phyloP scores from a whole-genome alignment of 92 coral and sea anemone species.

The Phenganax subtilis region DNA sequence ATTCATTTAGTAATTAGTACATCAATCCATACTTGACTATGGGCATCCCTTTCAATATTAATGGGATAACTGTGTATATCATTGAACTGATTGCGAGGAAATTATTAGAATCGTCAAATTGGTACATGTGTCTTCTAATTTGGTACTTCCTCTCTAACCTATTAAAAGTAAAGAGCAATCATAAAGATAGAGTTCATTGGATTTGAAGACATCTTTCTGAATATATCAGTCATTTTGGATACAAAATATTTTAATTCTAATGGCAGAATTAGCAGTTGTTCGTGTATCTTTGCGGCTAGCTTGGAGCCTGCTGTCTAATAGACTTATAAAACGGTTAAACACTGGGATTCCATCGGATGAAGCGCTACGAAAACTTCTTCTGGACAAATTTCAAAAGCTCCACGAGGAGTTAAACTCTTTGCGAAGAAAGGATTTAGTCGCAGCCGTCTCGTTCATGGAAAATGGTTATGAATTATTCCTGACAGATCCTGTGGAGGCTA shows the following conservation, averaged over 20 bases:
- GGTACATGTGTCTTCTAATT: too few relatives aligned
- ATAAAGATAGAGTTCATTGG: not conserved
- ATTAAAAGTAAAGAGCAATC: not conserved
- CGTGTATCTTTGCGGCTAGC: slow-evolving; percentile 81
- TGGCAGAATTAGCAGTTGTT: slow-evolving; percentile 93
- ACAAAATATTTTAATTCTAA: slow-evolving; percentile 7
- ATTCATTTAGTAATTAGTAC: too few relatives aligned
- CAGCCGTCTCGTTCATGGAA: slow-evolving; percentile 92
- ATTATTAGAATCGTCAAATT: too few relatives aligned
- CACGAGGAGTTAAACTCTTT: slow-evolving; percentile 78
- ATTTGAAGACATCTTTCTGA: not conserved
- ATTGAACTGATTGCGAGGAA: too few relatives aligned
- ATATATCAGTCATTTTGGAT: too few relatives aligned
- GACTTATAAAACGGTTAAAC: slow-evolving; percentile 66
- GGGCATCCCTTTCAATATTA: too few relatives aligned
- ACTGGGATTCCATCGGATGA: slow-evolving; percentile 79
- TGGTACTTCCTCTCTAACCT: too few relatives aligned
- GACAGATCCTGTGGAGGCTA: slow-evolving; percentile 75
- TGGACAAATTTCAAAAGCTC: slow-evolving; percentile 78
- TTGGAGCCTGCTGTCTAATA: slow-evolving; percentile 88
- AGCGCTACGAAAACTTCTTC: slow-evolving; percentile 72
- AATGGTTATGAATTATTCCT: slow-evolving; percentile 83
- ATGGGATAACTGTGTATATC: too few relatives aligned
- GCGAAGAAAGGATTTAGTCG: slow-evolving; percentile 88
- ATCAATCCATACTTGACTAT: too few relatives aligned